Evolutionary conservation across 2,888 invertebrate species (phyloP).

Genomic region (Metallyticus violacea): DNA sequence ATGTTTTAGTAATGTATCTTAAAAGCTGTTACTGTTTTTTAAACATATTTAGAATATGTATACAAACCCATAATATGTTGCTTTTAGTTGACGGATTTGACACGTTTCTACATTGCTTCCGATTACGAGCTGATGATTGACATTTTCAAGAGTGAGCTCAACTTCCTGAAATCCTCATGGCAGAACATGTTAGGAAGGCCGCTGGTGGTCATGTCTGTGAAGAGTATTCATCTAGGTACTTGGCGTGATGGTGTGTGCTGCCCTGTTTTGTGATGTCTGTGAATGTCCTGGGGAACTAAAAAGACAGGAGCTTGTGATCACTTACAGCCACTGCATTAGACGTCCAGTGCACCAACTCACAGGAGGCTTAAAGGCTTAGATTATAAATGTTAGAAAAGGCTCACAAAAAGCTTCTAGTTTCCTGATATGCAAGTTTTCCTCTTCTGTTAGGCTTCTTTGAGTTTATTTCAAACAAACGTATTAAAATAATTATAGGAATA

Average conservation of each 20-base stretch:
- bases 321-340: not conserved
- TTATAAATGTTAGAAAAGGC: no score
- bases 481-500: no score
- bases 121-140: constrained; percentile 98
- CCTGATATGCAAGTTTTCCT: no score
- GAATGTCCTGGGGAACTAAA: not conserved
- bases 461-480: no score
- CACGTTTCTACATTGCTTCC: constrained; percentile 96
- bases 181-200: constrained; percentile 96
- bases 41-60: not conserved
- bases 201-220: constrained; percentile 85
- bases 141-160: constrained; percentile 94
- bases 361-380: no score
- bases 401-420: no score
- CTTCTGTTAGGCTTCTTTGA: no score
- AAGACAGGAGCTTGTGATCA: no score
- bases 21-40: no score
- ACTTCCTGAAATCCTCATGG: constrained; percentile 98
- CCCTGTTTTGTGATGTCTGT: not conserved
- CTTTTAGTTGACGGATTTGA: constrained; percentile 91
- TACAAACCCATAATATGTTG: not conserved
- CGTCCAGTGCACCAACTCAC: no score
- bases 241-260: constrained; percentile 25
- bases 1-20: no score
- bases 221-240: constrained; percentile 86